Conservation (phyloP, 2,888 invertebrate genomes). For the Rhagonycha fulva region DNA sequence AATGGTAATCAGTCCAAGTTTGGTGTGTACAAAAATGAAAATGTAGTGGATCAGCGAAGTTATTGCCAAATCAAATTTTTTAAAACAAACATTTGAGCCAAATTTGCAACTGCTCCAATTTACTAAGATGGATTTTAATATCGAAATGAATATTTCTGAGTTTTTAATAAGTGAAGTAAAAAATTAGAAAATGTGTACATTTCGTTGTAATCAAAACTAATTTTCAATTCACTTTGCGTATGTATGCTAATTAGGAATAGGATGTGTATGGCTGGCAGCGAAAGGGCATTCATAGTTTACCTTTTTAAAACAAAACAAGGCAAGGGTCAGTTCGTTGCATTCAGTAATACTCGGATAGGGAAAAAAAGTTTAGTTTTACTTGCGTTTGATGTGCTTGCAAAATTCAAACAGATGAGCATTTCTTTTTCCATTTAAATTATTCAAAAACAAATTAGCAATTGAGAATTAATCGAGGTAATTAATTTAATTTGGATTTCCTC, state of each 20-base stretch:
- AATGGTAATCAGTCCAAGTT: neutral
- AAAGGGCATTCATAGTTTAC: conserved; percentile 55
- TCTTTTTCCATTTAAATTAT: conserved; percentile 17
- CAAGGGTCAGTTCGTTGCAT: conserved; percentile 54
- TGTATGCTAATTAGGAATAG: conserved; percentile 55
- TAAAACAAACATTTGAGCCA: neutral
- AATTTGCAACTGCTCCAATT: neutral
- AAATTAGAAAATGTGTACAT: conserved; percentile 30
- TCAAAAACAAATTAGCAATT: conserved; percentile 2
- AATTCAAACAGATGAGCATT: conserved; percentile 23
- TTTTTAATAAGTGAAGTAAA: neutral
- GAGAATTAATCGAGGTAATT: neutral
- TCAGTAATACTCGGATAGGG: conserved; percentile 39
- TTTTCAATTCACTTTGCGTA: conserved; percentile 51
- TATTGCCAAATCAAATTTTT: neutral
- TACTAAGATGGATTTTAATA: neutral
- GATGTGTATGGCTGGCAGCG: conserved; percentile 52
- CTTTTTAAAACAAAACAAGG: conserved; percentile 53
- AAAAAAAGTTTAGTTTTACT: conserved; percentile 51
- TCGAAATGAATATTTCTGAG: neutral
- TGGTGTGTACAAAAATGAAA: neutral
- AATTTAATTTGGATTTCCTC: neutral
- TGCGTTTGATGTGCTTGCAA: conserved; percentile 45
- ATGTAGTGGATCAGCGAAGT: neutral
- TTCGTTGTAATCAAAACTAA: conserved; percentile 50